Evolutionary conservation across 2,113 vertebrate species (phyloP), one percentile per base, ranked within the genome.

Genomic region (Narcine bancroftii): DNA sequence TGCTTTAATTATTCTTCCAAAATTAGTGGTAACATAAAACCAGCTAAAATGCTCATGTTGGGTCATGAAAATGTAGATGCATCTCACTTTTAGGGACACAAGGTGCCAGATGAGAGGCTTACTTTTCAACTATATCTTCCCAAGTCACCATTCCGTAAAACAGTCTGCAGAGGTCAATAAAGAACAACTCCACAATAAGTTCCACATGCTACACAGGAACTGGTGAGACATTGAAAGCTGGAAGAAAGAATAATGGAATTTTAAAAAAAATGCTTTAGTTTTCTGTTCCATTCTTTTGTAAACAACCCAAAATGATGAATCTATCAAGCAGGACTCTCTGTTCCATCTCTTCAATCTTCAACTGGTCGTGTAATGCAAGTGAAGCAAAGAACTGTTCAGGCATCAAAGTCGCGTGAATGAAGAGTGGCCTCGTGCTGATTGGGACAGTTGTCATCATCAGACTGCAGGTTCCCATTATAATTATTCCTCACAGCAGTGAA

Each of bases 401-500:
- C 33, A 87, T 6, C 81, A 36, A 87, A 87, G 81, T 87, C 81
- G 36, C 13, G 19, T 36, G 53, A 87, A 19, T 60, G 81, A 60
- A 87, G 53, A 87, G 17, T 63, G 81, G 29, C 17, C 50, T 21
- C 10, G 53, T 63, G 81, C 5, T 60, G 81, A 87, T 53, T 83
- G 79, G 79, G 47, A 15, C 29, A 83, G 47, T 87, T 87, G 81
- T 87, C 53, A 87, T 87, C 81, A 87, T 75, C 72, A 75, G 72
- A 39, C 72, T 36, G n/a, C 60, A 33, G 81, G 15, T n/a, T 87
- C 53, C 81, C 81, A 60, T 60, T 36, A 63, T 21, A 87, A 87
- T n/a, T 56, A 87, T 87, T 87, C 81, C 81, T 87, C 81, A 87
- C 77, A 81, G 77, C 9, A 81, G 45, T 81, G 77, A 50, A 60